Percentiles rank a stretch among this genome's conserved stretches.
Evolutionary conservation across 53 echinoderm and acorn worm species (phyloP).

Genomic region (Actinopyga echinites): DNA sequence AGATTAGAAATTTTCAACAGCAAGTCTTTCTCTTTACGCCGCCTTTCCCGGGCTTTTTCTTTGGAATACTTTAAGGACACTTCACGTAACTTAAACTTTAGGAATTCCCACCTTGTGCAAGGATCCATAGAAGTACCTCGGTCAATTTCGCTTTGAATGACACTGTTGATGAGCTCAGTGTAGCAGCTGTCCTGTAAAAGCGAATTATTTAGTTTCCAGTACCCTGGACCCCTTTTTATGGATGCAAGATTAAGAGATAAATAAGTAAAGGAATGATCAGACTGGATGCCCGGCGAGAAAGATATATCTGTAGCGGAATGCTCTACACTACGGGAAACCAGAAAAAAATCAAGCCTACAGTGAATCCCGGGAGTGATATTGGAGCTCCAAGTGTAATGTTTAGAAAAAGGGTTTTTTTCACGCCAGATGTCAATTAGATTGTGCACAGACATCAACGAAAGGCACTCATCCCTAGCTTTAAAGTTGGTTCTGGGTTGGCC

Average conservation of each 20-base stretch:
- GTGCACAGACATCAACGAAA: not conserved
- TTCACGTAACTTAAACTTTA: not conserved
- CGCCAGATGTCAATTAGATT: not conserved
- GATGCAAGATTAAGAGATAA: slow-evolving; percentile 3
- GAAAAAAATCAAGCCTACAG: slow-evolving; percentile 9
- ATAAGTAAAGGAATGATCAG: not conserved
- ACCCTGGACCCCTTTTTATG: slow-evolving; percentile 16
- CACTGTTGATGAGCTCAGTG: slow-evolving; percentile 21
- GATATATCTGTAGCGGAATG: not conserved
- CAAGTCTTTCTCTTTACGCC: not conserved
- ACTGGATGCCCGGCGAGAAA: not conserved
- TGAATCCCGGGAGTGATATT: slow-evolving; percentile 8
- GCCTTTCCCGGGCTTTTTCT: not conserved
- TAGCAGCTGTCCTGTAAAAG: not conserved
- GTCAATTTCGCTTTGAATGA: not conserved
- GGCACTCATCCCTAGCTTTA: not conserved
- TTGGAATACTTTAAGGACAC: not conserved
- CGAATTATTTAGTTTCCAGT: slow-evolving; percentile 21
- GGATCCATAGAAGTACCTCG: not conserved
- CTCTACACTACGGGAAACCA: no score
- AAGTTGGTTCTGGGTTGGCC: not conserved
- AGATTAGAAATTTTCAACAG: not conserved
- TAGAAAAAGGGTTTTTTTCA: not conserved
- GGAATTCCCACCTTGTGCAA: not conserved
- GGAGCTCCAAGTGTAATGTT: not conserved